Evolutionary conservation across 1,140 invertebrate genomes (phyloP), one percentile per base, ranked within the genome.

Genomic region (Mesaphorura yosii): DNA sequence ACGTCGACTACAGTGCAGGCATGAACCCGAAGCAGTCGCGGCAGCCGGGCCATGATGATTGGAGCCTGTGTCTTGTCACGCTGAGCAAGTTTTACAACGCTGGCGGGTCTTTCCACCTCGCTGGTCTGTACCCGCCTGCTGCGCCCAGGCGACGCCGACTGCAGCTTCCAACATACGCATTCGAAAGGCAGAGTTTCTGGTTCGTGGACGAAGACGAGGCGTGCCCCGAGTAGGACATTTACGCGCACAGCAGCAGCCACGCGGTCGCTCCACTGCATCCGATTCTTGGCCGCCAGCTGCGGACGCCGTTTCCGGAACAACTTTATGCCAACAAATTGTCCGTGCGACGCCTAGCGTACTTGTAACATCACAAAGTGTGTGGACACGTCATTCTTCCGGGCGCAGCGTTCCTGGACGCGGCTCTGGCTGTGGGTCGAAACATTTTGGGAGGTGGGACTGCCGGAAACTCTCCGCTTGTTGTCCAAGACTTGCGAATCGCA

Each of bases 401-500:
- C 14, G 57, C 46, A 5, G 46, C 25, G 4, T 48, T 10, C 22
- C 19, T 48, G 26, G 46, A 48, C 29, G 19, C 46, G 4, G n/a
- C 42, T 23, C 14, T 59, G 22, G 37, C 41, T 6, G 52, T 44
- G 6, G 48, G 47, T 38, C 39, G 40, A 19, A 10, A 42, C 3
- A 31, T 37, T 1, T 19, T 37, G 2, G 28, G 45, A 44, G 53
- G 40, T 27, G 31, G 37, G n/a, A n/a, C n/a, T n/a, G n/a, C n/a
- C n/a, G 34, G 19, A 15, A 15, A 31, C 6, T 7, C 27, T 6
- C 53, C 46, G 2, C 34, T 55, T 3, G 37, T 23, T 12, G 25
- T 58, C 26, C 37, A 51, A 46, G 40, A 58, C n/a, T 34, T 58
- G 2, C 46, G 25, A 14, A 45, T 58, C 26, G 47, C 54, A 46